Conservation (phyloP, 2,113 vertebrate species). For the Salvator merianae region DNA sequence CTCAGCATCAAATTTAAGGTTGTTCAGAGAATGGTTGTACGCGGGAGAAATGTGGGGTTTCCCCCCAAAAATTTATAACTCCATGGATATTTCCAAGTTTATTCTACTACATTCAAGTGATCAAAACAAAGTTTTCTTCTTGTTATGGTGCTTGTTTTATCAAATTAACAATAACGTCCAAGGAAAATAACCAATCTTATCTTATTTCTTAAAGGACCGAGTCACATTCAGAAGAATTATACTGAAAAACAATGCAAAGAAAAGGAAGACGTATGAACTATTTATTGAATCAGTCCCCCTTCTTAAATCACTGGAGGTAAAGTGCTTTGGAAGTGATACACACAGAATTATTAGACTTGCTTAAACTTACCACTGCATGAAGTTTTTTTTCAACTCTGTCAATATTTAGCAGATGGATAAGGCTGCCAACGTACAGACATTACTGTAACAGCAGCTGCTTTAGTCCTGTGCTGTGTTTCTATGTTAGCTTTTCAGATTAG, state of each 20-base stretch:
- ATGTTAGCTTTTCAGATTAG: background rate
- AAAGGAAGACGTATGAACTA: slow-evolving; percentile 90
- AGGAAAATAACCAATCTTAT: slow-evolving; percentile 41
- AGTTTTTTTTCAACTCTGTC: background rate
- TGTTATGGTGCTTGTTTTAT: background rate
- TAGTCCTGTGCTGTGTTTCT: background rate
- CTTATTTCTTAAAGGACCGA: slow-evolving; percentile 84
- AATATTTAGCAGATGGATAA: background rate
- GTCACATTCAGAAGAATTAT: slow-evolving; percentile 98
- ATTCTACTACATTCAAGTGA: background rate
- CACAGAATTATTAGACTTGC: slow-evolving; percentile 31
- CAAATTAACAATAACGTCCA: background rate
- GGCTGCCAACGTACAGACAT: background rate
- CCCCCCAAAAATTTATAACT: background rate
- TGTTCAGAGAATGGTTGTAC: too few species aligned
- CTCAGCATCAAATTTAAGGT: background rate
- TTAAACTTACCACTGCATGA: background rate
- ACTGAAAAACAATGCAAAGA: slow-evolving; percentile 96
- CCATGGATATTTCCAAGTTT: background rate
- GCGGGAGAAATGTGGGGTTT: background rate
- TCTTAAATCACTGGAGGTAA: slow-evolving; percentile 97
- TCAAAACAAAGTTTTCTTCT: background rate
- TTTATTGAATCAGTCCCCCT: slow-evolving; percentile 97
- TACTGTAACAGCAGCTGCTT: background rate
- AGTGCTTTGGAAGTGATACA: slow-evolving; percentile 28